A percentile compares a stretch with the other conserved stretches of the same genome.
Conservation (phyloP, 1,140 invertebrate genomes). For the Capitella teleta region DNA sequence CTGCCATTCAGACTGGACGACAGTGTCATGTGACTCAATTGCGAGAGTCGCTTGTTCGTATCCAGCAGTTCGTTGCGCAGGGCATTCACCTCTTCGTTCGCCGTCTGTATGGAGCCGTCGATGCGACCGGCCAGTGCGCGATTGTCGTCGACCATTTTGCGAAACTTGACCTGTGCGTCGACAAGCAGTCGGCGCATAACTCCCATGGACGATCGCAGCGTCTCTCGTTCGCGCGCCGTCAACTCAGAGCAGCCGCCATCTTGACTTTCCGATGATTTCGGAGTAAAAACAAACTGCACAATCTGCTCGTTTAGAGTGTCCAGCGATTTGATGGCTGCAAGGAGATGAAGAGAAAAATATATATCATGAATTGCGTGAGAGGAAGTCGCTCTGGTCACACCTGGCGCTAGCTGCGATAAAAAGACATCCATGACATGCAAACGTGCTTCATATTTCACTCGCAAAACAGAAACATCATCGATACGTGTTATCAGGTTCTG, state of each 20-base stretch:
- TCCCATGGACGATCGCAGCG: constrained; percentile 38
- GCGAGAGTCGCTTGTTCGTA: constrained; percentile 40
- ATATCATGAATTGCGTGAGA: not conserved
- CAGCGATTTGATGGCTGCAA: constrained; percentile 44
- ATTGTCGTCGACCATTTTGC: constrained; percentile 61
- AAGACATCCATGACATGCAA: too few relatives aligned
- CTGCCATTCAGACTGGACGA: not conserved
- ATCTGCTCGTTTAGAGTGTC: constrained; percentile 44
- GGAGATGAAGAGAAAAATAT: not conserved
- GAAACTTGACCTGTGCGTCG: constrained; percentile 51
- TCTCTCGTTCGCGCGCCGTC: constrained; percentile 27
- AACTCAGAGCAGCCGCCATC: constrained; percentile 22
- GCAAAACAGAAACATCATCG: too few relatives aligned
- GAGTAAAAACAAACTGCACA: constrained; percentile 39
- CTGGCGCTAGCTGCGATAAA: too few relatives aligned
- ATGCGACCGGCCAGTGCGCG: constrained; percentile 51
- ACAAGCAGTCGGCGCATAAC: constrained; percentile 41
- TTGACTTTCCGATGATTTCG: constrained; percentile 14
- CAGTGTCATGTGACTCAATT: constrained; percentile 16
- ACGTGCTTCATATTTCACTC: too few relatives aligned
- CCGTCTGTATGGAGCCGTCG: constrained; percentile 52
- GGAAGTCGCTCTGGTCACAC: too few relatives aligned
- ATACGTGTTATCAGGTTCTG: too few relatives aligned
- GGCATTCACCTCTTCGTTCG: constrained; percentile 49
- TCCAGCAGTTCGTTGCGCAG: constrained; percentile 48